Conservation (phyloP, 2,797 vertebrate genomes). For the Amblyopsis hoosieri region DNA sequence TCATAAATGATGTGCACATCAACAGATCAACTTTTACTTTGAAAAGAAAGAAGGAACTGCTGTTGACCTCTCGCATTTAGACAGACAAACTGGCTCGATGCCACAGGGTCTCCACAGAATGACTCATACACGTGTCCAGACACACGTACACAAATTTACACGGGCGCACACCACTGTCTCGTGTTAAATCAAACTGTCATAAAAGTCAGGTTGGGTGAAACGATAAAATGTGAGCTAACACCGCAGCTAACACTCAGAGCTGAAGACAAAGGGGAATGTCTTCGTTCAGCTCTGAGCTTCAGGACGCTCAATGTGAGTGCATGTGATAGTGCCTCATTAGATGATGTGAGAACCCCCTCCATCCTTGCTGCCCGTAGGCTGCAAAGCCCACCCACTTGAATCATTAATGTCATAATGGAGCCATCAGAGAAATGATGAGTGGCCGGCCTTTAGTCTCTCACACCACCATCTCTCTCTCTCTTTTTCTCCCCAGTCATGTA, state of each 20-base stretch:
- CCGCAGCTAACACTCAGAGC: neutral
- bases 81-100: too few species aligned
- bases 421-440: slow-evolving; percentile 61
- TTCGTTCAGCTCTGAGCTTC: slow-evolving; percentile 5
- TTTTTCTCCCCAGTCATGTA: neutral
- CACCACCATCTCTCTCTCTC: neutral
- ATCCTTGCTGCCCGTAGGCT: neutral
- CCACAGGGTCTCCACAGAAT: too few species aligned
- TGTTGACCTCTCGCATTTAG: too few species aligned
- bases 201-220: neutral
- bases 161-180: too few species aligned
- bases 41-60: too few species aligned
- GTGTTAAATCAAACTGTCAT: neutral
- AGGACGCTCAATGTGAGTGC: slow-evolving; percentile 11
- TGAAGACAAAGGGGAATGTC: slow-evolving; percentile 14
- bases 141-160: too few species aligned
- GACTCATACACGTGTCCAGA: too few species aligned
- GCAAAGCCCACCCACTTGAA: slow-evolving; percentile 45
- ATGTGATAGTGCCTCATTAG: slow-evolving; percentile 16
- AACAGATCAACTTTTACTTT: too few species aligned
- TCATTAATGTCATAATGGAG: slow-evolving; percentile 62
- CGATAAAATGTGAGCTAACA: neutral
- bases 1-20: too few species aligned
- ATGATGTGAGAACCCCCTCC: slow-evolving; percentile 15
- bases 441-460: slow-evolving; percentile 17